These are phyloP conservation scores for Poliocrania exsul DNA, from an alignment of 2,797 vertebrate genomes.

Conservation along the genomic window DNA sequence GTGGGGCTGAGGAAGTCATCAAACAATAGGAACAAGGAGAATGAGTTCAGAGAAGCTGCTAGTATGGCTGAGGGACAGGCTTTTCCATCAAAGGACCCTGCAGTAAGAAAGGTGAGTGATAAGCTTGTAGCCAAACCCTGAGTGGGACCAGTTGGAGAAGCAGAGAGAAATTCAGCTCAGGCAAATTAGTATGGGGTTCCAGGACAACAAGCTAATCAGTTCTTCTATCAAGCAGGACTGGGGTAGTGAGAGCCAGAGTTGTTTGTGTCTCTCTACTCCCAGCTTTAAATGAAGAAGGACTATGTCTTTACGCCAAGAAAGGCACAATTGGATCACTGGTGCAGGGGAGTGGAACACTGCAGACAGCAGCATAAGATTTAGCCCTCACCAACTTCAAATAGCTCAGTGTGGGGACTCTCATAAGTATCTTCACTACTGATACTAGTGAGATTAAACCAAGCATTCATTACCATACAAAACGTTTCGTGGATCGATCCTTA, in stretches of 20 bases:
- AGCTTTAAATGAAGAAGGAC: not conserved
- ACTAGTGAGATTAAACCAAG: not conserved
- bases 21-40: conserved; percentile 80
- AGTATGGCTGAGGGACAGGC: conserved; percentile 68
- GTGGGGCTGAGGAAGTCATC: conserved; percentile 72
- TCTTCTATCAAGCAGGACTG: fast-evolving
- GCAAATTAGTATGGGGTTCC: not conserved
- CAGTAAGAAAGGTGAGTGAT: conserved; percentile 63
- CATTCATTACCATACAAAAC: not conserved
- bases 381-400: not conserved
- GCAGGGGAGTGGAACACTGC: not conserved
- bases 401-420: not conserved
- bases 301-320: not conserved
- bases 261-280: not conserved
- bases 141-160: not conserved
- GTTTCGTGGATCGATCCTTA: not conserved
- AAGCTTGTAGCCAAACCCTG: not conserved
- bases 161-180: not conserved
- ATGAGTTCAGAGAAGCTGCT: conserved; percentile 71
- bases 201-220: not conserved
- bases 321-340: not conserved
- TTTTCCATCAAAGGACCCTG: conserved; percentile 45
- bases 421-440: not conserved
- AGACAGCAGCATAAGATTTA: not conserved
- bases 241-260: not conserved